These are phyloP conservation scores for Enteromius anoplus DNA, from an alignment of 2,797 vertebrate species.

Conservation along the genomic window DNA sequence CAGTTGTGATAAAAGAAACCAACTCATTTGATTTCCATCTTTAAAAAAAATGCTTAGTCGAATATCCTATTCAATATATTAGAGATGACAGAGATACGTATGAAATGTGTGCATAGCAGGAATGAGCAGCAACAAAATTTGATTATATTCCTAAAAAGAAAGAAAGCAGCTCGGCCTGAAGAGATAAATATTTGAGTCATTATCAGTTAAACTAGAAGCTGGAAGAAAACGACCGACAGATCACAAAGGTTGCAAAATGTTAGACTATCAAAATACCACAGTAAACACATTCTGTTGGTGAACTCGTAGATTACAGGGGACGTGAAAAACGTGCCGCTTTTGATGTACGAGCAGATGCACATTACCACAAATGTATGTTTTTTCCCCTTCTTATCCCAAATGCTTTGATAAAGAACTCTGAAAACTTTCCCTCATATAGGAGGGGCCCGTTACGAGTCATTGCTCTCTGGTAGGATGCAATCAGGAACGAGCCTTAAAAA, in stretches of 20 bases:
- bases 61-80: not conserved
- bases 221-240: conserved; percentile 20
- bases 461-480: conserved; percentile 29
- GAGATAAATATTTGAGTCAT: not conserved
- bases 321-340: conserved; percentile 11
- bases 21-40: not conserved
- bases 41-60: not conserved
- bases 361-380: conserved; percentile 34
- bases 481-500: conserved; percentile 28
- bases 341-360: conserved; percentile 53
- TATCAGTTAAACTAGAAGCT: conserved; percentile 23
- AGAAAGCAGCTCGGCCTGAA: not conserved
- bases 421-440: conserved; percentile 25
- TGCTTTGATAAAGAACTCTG: conserved; percentile 46
- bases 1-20: not conserved
- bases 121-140: not conserved
- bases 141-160: not conserved
- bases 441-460: conserved; percentile 20
- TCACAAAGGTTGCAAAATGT: conserved; percentile 40
- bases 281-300: conserved; percentile 43
- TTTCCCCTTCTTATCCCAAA: conserved; percentile 25
- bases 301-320: conserved; percentile 57
- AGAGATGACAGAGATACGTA: not conserved
- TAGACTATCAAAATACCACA: conserved; percentile 51
- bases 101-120: not conserved